Percentiles rank a stretch among this genome's conserved stretches.
phyloP scores from a whole-genome alignment of 2,113 vertebrate genomes.

The Calyptommatus sinebrachiatus region DNA sequence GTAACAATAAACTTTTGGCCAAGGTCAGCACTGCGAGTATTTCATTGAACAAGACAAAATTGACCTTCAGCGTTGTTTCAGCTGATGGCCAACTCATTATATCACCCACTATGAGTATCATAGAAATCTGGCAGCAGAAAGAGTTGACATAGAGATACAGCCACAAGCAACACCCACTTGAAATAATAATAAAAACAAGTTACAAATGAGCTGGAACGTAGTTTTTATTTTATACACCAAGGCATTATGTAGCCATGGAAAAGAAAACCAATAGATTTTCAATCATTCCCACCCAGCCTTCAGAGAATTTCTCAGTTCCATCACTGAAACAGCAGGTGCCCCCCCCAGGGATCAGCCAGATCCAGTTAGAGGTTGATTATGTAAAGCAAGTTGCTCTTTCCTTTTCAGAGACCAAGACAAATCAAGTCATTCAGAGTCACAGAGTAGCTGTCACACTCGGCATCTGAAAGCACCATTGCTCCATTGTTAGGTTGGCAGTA shows the following conservation, averaged over 20 bases:
- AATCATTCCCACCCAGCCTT: background rate
- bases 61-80: slow-evolving; percentile 36
- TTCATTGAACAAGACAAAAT: slow-evolving; percentile 35
- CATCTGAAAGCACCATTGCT: background rate
- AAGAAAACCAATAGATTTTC: background rate
- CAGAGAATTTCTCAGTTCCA: background rate
- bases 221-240: background rate
- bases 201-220: background rate
- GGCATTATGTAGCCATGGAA: background rate
- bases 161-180: background rate
- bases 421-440: background rate
- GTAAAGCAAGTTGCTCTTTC: background rate
- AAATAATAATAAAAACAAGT: background rate
- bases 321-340: background rate
- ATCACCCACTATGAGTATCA: background rate
- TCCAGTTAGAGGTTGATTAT: background rate
- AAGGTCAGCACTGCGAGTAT: slow-evolving; percentile 53
- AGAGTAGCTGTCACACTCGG: background rate
- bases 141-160: background rate
- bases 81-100: slow-evolving; percentile 41
- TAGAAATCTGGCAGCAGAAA: background rate
- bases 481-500: background rate
- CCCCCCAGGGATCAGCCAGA: background rate
- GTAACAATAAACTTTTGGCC: slow-evolving; percentile 54
- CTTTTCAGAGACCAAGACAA: background rate